phyloP scores from a whole-genome alignment of 2,113 vertebrate genomes.

The Myiopsitta monachus region DNA sequence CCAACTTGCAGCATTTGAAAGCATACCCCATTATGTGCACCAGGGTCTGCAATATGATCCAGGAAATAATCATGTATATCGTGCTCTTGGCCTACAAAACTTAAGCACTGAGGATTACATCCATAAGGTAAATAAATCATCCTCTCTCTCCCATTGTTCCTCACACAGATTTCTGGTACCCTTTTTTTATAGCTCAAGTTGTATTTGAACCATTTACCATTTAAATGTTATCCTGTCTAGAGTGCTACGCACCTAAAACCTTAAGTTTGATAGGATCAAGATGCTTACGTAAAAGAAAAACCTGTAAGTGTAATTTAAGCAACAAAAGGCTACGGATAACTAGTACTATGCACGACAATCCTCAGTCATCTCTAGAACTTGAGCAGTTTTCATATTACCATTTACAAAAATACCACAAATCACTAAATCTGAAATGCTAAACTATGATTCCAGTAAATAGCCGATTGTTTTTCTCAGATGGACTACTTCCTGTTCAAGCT shows the following conservation, averaged over 20 bases:
- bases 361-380: conserved; percentile 45
- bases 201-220: conserved; percentile 30
- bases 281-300: conserved; percentile 48
- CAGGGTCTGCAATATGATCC: background rate
- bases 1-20: conserved; percentile 5
- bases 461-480: conserved; percentile 26
- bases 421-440: conserved; percentile 55
- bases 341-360: conserved; percentile 64
- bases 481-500: background rate
- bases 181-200: conserved; percentile 1
- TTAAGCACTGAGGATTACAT: background rate
- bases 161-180: conserved; percentile 39
- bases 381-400: conserved; percentile 15
- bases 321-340: conserved; percentile 42
- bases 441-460: conserved; percentile 53
- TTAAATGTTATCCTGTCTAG: conserved; percentile 10
- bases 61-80: background rate
- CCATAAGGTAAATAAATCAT: background rate
- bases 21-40: background rate
- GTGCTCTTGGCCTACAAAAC: conserved; percentile 1
- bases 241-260: background rate
- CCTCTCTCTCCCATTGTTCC: background rate
- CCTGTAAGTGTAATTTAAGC: conserved; percentile 15
- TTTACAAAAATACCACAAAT: conserved; percentile 65
- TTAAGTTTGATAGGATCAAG: conserved; percentile 40